Percentiles rank a stretch among this genome's conserved stretches.
Conservation (phyloP, 2,888 invertebrate species). For the Thysanoteuthis rhombus region DNA sequence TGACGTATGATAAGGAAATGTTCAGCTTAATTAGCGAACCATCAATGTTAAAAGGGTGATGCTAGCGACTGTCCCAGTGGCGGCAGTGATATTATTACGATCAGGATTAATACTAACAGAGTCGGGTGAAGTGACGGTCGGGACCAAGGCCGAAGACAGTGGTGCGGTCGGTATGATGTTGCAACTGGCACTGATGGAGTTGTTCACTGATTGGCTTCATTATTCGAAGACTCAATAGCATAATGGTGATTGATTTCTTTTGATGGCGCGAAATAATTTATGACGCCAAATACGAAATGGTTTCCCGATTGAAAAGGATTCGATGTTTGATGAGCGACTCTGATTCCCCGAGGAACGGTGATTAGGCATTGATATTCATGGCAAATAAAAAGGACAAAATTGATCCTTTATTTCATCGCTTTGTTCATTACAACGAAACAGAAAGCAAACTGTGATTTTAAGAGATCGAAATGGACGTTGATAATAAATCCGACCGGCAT, state of each 20-base stretch:
- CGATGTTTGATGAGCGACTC: neutral
- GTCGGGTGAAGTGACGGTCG: neutral
- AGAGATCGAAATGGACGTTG: neutral
- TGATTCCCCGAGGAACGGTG: neutral
- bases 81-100: neutral
- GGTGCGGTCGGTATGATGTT: neutral
- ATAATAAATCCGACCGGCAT: neutral
- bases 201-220: neutral
- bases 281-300: slow-evolving; percentile 12
- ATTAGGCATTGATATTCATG: neutral
- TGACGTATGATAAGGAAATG: neutral
- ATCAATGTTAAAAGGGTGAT: neutral
- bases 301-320: neutral
- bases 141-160: neutral
- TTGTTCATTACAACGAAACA: slow-evolving; percentile 12
- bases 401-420: neutral
- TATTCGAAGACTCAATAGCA: neutral
- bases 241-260: neutral
- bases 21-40: neutral
- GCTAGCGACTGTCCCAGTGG: neutral
- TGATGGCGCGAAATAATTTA: neutral
- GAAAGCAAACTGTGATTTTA: neutral
- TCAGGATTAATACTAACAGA: neutral
- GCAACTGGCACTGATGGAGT: neutral
- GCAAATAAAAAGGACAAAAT: neutral